Evolutionary conservation across 1,140 invertebrate species (phyloP).

Genomic region (Diabrotica virgifera): DNA sequence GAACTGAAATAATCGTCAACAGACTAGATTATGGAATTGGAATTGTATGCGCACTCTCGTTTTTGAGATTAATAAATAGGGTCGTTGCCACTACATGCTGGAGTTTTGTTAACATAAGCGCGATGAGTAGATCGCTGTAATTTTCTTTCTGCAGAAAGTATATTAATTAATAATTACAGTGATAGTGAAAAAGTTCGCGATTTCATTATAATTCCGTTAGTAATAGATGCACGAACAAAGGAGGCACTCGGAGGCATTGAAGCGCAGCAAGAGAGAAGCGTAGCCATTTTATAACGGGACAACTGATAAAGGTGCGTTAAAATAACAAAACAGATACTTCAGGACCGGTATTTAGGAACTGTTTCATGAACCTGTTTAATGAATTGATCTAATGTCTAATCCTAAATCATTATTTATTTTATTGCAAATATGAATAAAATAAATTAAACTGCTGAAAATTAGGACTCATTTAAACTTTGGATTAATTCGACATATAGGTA

Average conservation of each 20-base stretch:
- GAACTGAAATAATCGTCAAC: too few species aligned
- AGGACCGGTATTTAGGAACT: too few species aligned
- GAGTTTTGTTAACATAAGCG: constrained; percentile 13
- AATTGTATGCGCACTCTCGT: constrained; percentile 6
- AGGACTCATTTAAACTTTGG: too few species aligned
- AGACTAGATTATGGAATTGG: too few species aligned
- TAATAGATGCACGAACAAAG: constrained; percentile 26
- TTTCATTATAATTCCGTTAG: constrained; percentile 15
- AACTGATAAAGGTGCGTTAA: constrained; percentile 11
- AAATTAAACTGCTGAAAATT: too few species aligned
- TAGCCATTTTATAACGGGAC: constrained; percentile 38
- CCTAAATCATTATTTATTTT: too few species aligned
- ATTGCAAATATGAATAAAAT: too few species aligned
- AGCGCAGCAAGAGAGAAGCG: constrained; percentile 20
- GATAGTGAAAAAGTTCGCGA: constrained; percentile 13
- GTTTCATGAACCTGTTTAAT: too few species aligned
- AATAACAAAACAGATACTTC: too few species aligned
- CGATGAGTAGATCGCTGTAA: constrained; percentile 12
- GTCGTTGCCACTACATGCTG: constrained; percentile 30
- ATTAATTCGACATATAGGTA: too few species aligned
- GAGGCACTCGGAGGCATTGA: constrained; percentile 32
- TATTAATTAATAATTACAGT: constrained; percentile 6
- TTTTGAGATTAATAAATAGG: constrained; percentile 26
- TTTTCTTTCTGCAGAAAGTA: background rate
- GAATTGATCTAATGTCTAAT: too few species aligned